A percentile compares a stretch with the other conserved stretches of the same genome.
Evolutionary conservation across 1,140 invertebrate species (phyloP).

Genomic region (Cotesia typhae): DNA sequence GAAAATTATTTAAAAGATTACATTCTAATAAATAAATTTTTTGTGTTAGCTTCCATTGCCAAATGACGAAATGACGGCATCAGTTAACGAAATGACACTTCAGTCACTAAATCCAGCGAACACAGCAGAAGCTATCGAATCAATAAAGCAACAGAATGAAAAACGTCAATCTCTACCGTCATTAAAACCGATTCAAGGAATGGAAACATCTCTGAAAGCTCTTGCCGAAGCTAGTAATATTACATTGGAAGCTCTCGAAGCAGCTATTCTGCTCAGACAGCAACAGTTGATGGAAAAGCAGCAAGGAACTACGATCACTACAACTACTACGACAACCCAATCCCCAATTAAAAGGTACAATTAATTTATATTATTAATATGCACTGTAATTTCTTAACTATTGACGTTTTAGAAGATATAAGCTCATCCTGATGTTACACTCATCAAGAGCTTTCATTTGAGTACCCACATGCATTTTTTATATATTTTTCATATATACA

Average conservation of each 20-base stretch:
- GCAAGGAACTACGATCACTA: conserved; percentile 61
- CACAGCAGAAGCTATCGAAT: conserved; percentile 41
- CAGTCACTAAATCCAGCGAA: conserved; percentile 50
- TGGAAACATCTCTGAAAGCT: conserved; percentile 65
- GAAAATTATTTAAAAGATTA: not conserved
- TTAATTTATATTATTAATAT: not conserved
- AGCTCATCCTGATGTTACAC: too few species aligned
- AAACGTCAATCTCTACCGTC: conserved; percentile 53
- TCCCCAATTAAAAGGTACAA: conserved; percentile 51
- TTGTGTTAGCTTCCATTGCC: conserved; percentile 54
- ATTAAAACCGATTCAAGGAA: conserved; percentile 61
- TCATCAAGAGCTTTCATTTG: too few species aligned
- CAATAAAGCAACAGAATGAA: conserved; percentile 49
- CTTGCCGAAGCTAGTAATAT: conserved; percentile 76
- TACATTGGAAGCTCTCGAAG: conserved; percentile 76
- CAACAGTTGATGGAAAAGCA: conserved; percentile 73
- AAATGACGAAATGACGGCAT: conserved; percentile 50
- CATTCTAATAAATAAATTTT: not conserved
- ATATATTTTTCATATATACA: too few species aligned
- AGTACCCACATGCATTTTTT: too few species aligned
- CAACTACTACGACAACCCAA: conserved; percentile 55
- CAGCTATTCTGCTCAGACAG: conserved; percentile 74
- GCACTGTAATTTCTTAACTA: too few species aligned
- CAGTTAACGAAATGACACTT: conserved; percentile 57
- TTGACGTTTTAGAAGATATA: too few species aligned